phyloP scores from a whole-genome alignment of 2,113 vertebrate genomes.

The Argyrosomus japonicus region DNA sequence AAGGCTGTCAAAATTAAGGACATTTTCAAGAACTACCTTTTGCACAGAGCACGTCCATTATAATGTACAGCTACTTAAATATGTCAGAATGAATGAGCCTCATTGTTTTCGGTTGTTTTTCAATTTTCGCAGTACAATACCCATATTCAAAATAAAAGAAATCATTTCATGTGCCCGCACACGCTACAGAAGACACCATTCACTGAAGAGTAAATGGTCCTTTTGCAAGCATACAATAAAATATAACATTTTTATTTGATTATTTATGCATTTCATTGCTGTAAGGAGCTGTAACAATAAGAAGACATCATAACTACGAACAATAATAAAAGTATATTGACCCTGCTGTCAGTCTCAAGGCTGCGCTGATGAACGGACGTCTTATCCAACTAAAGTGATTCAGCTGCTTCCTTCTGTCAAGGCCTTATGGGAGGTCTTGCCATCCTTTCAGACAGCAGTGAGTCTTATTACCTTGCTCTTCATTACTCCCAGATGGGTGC shows the following conservation, averaged over 20 bases:
- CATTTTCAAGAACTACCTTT: neutral
- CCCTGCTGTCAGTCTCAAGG: slow-evolving; percentile 17
- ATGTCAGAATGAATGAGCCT: neutral
- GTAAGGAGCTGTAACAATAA: neutral
- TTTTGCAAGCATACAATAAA: neutral
- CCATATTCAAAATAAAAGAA: neutral
- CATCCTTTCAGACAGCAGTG: slow-evolving; percentile 3
- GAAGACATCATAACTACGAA: neutral
- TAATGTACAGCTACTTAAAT: neutral
- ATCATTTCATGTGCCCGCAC: neutral
- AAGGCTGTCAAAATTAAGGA: neutral
- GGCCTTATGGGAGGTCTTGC: slow-evolving; percentile 31
- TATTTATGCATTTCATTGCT: neutral
- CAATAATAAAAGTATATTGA: slow-evolving; percentile 4
- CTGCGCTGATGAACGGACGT: neutral
- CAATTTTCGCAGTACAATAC: neutral
- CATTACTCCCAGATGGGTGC: neutral
- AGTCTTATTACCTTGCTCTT: slow-evolving; percentile 20
- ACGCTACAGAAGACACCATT: neutral
- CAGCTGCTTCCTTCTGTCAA: slow-evolving; percentile 18
- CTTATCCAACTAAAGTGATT: slow-evolving; percentile 21
- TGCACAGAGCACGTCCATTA: neutral
- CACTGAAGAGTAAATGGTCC: neutral
- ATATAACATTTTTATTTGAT: neutral
- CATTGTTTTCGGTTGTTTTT: neutral